Evolutionary conservation across 64 coral and sea anemone genomes (phyloP).

Genomic region (Hydrozoanthus tunicans): DNA sequence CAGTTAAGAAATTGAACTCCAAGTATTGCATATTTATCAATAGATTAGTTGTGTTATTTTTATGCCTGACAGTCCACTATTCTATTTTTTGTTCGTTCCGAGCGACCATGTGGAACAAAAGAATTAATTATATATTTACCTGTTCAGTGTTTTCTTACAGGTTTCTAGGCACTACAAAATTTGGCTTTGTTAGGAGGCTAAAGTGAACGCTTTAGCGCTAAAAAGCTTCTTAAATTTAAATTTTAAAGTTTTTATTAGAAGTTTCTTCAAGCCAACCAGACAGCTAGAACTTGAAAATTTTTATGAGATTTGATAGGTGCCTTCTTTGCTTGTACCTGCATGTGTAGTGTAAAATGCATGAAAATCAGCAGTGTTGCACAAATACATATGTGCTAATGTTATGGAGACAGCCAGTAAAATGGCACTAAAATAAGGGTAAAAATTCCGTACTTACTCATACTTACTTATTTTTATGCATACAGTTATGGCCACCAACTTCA

Average conservation of each 20-base stretch:
- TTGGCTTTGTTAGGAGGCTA: not conserved
- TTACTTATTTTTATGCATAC: too few species aligned
- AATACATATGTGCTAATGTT: too few species aligned
- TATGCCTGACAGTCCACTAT: not conserved
- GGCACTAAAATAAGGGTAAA: too few species aligned
- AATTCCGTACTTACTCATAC: too few species aligned
- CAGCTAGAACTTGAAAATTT: too few species aligned
- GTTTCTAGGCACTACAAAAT: not conserved
- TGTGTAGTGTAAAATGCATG: too few species aligned
- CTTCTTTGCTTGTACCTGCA: too few species aligned
- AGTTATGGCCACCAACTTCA: too few species aligned
- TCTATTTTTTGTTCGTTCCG: slow-evolving; percentile 21
- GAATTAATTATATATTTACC: slow-evolving; percentile 18
- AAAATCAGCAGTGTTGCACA: too few species aligned
- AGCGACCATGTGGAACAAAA: slow-evolving; percentile 23
- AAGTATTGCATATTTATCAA: not conserved
- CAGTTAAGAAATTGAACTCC: not conserved
- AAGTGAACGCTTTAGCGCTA: not conserved
- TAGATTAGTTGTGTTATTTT: not conserved
- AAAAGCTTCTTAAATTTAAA: not conserved
- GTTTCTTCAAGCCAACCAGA: not conserved
- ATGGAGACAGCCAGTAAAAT: too few species aligned
- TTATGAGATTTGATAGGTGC: too few species aligned
- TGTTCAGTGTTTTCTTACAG: not conserved
- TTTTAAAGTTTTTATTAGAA: not conserved